Evolutionary conservation across 2,113 vertebrate species (phyloP).

Genomic region (Notothenia coriiceps): DNA sequence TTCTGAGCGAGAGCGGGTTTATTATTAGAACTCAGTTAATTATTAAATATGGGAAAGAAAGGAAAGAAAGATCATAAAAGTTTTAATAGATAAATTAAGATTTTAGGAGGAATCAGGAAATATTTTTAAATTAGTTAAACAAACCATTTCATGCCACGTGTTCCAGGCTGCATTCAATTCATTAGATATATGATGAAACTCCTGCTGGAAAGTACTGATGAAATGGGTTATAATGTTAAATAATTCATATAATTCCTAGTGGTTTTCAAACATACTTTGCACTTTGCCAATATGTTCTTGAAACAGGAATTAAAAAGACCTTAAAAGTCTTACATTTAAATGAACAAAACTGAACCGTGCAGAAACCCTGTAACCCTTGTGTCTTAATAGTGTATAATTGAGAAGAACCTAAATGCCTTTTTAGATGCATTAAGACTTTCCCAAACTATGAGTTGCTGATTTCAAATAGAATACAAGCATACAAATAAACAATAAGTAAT

Average conservation of each 20-base stretch:
- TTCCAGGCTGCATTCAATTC: too few species aligned
- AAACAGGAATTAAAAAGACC: not conserved
- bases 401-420: too few species aligned
- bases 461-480: not conserved
- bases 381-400: too few species aligned
- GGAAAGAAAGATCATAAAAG: too few species aligned
- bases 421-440: not conserved
- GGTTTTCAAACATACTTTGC: too few species aligned
- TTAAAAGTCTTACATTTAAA: not conserved
- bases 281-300: not conserved
- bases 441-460: not conserved
- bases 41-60: too few species aligned
- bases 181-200: not conserved
- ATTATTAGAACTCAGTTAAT: too few species aligned
- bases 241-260: not conserved
- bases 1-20: not conserved
- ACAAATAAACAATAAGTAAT: too few species aligned
- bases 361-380: too few species aligned
- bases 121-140: too few species aligned
- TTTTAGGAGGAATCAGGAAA: not conserved
- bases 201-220: not conserved
- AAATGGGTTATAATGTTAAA: not conserved
- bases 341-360: not conserved
- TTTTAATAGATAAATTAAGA: not conserved
- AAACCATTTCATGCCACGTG: too few species aligned